These are phyloP conservation scores for Yasuhikotakia modesta DNA, from an alignment of 2,797 vertebrate species.

Conservation along the genomic window DNA sequence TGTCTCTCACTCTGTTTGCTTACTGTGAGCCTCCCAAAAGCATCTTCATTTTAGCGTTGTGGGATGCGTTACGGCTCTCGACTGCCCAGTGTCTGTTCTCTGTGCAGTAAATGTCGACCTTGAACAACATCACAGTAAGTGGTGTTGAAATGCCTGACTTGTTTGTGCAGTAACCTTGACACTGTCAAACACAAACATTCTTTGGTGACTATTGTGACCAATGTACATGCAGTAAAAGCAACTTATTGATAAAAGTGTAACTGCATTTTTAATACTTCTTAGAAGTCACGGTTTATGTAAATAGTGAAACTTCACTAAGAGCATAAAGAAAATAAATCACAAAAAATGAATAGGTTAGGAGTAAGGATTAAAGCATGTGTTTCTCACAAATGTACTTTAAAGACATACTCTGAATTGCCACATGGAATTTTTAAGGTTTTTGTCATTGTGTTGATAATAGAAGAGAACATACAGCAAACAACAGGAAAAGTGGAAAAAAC, in stretches of 20 bases:
- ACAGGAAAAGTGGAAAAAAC: background rate
- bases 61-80: constrained; percentile 17
- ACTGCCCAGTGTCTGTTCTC: constrained; percentile 33
- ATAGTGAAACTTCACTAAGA: background rate
- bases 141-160: constrained; percentile 30
- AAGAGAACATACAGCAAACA: background rate
- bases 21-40: constrained; percentile 45
- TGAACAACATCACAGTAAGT: constrained; percentile 13
- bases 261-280: background rate
- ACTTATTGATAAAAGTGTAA: background rate
- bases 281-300: background rate
- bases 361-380: background rate
- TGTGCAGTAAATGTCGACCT: constrained; percentile 25
- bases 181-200: background rate
- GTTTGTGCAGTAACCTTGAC: constrained; percentile 34
- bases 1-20: constrained; percentile 41
- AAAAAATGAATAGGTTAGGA: background rate
- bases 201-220: constrained; percentile 15
- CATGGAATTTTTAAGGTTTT: background rate
- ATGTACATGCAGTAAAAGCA: background rate
- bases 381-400: background rate
- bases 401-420: background rate
- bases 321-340: background rate
- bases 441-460: background rate
- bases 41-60: constrained; percentile 19